A percentile compares a stretch with the other conserved stretches of the same genome.
These are phyloP conservation scores for Poecile atricapillus DNA, from an alignment of 2,113 vertebrate genomes.

Conservation along the genomic window DNA sequence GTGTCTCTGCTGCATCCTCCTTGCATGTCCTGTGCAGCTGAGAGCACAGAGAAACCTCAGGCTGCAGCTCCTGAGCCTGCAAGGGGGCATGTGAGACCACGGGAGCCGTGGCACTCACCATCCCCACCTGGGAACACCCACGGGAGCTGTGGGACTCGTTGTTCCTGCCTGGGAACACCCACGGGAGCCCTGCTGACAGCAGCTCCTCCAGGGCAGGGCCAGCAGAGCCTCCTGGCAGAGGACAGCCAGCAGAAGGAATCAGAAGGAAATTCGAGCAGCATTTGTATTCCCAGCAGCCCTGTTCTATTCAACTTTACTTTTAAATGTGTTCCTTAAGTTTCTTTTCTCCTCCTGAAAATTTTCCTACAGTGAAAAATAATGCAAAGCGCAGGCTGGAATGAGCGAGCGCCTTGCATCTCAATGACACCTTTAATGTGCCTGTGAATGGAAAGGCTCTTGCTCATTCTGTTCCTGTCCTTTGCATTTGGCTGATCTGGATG, in stretches of 20 bases:
- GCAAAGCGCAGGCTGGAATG: background rate
- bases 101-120: fast-evolving
- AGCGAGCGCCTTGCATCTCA: conserved; percentile 2
- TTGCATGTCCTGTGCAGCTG: background rate
- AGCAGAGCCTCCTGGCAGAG: background rate
- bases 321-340: conserved; percentile 20
- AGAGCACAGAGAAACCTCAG: background rate
- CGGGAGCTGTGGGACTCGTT: background rate
- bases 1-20: fast-evolving
- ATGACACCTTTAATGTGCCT: background rate
- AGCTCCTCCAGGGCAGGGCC: background rate
- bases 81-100: background rate
- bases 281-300: conserved; percentile 17
- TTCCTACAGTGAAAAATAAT: conserved; percentile 44
- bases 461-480: background rate
- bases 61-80: background rate
- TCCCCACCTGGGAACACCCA: background rate
- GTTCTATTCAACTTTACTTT: background rate
- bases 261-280: background rate
- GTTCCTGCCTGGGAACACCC: background rate
- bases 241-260: background rate
- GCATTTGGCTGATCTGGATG: background rate
- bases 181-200: background rate
- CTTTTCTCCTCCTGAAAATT: conserved; percentile 40
- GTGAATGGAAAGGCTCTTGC: conserved; percentile 19